Percentiles rank a stretch among this genome's conserved stretches.
Evolutionary conservation across 2,113 vertebrate species (phyloP).

Genomic region (Proteles cristata): DNA sequence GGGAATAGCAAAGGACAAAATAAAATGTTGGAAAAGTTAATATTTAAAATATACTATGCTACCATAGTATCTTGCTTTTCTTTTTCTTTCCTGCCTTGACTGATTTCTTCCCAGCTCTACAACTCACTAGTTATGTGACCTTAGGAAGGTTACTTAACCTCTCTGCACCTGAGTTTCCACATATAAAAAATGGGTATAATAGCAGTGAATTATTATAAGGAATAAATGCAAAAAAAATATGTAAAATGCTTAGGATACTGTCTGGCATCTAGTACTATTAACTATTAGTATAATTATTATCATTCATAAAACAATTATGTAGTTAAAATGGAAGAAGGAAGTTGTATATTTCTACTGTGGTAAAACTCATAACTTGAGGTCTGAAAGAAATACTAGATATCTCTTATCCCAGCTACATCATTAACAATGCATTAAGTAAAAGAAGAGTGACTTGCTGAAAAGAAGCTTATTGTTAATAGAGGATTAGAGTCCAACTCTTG

Average conservation of each 20-base stretch:
- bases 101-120: background rate
- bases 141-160: background rate
- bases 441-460: background rate
- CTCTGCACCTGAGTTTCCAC: background rate
- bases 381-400: background rate
- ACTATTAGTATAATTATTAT: slow-evolving; percentile 19
- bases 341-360: slow-evolving; percentile 5
- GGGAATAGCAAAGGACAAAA: background rate
- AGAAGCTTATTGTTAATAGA: background rate
- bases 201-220: background rate
- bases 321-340: slow-evolving; percentile 33
- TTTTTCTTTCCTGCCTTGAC: background rate
- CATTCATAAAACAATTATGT: slow-evolving; percentile 43
- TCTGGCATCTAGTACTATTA: slow-evolving; percentile 19
- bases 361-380: slow-evolving; percentile 14
- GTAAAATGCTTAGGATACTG: background rate
- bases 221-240: background rate
- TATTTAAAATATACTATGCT: background rate
- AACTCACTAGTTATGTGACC: background rate
- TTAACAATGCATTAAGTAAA: background rate
- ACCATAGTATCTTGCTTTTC: background rate
- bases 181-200: slow-evolving; percentile 2
- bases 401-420: background rate
- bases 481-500: background rate
- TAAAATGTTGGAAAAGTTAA: background rate